Evolutionary conservation across 2,113 vertebrate genomes (phyloP), one percentile per base, ranked within the genome.

Genomic region (Myiozetetes cayanensis): DNA sequence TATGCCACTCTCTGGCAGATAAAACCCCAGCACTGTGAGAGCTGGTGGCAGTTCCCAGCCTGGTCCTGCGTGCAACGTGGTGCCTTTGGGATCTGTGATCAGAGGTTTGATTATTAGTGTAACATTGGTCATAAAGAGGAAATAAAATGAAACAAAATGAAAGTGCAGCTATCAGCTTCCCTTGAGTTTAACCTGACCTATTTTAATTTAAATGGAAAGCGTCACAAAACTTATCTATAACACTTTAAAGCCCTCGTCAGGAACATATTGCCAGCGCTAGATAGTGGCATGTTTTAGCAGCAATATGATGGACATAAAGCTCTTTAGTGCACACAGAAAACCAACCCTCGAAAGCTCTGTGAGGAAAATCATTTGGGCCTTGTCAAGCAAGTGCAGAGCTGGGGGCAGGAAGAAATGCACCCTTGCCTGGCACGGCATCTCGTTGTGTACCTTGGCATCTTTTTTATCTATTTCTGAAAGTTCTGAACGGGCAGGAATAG

Each of bases 201-300:
- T 96, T 95, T 97, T 93, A 95, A 94, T 97, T 95, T 95, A 95
- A 91, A 77, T 83, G 55, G 92, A 95, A 96, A 85, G 61, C 0
- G 19, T 76, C 88, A 92, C 53, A 65, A 74, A 95, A 93, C 39
- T 96, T 94, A 91, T 56, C 82, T 81, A 11, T 76, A 84, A 50
- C 61, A 80, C 81, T 94, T 96, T 62, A 81, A 94, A 96, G 92
- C 62, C 68, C 44, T 58, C 72, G 63, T 70, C 52, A 90, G 87
- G 77, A 96, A 56, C 88, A 61, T 85, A 58, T 33, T 94, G 55
- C 81, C 71, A 74, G 12, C 0, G 7, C 76, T 84, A 83, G 75
- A 75, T 25, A 93, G 53, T 58, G 50, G 31, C 55, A 67, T 6
- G 4, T 67, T 94, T 90, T 76, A 86, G 71, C 75, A 83, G 71